Conservation (phyloP, 2,113 vertebrate genomes). For the Paedocypris sp. region DNA sequence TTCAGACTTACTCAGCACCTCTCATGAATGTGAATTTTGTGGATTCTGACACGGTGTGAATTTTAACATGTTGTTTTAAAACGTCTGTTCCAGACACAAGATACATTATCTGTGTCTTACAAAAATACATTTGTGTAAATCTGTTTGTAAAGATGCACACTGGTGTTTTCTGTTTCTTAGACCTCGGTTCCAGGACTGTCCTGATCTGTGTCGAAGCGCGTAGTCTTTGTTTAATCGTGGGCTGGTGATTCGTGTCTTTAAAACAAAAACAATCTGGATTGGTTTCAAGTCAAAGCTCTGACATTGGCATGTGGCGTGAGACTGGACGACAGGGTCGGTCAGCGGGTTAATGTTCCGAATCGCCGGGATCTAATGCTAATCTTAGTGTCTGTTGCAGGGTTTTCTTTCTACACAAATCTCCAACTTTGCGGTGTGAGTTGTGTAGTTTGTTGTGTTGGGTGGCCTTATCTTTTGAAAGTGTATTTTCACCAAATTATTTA, state of each 20-base stretch:
- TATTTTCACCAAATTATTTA: slow-evolving; percentile 22
- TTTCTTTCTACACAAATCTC: slow-evolving; percentile 27
- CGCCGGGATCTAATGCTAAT: slow-evolving; percentile 4
- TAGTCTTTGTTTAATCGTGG: too few relatives aligned
- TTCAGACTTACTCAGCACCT: slow-evolving; percentile 22
- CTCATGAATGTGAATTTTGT: slow-evolving; percentile 49
- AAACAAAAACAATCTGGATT: too few relatives aligned
- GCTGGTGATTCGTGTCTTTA: too few relatives aligned
- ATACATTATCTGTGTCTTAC: too few relatives aligned
- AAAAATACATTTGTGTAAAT: neutral
- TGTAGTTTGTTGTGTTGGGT: slow-evolving; percentile 50
- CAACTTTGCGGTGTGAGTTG: slow-evolving; percentile 27
- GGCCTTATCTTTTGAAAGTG: slow-evolving; percentile 52
- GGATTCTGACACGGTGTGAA: slow-evolving; percentile 25
- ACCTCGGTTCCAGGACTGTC: too few relatives aligned
- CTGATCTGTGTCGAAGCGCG: too few relatives aligned
- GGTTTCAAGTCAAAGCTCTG: too few relatives aligned
- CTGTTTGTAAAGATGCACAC: neutral
- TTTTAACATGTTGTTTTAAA: neutral
- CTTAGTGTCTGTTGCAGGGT: neutral
- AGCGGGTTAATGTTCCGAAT: too few relatives aligned
- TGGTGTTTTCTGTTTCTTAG: neutral
- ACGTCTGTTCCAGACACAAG: neutral
- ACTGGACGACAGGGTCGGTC: too few relatives aligned
- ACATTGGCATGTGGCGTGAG: too few relatives aligned